Evolutionary conservation across 2,797 vertebrate genomes (phyloP).

Genomic region (Darevskia mixta): DNA sequence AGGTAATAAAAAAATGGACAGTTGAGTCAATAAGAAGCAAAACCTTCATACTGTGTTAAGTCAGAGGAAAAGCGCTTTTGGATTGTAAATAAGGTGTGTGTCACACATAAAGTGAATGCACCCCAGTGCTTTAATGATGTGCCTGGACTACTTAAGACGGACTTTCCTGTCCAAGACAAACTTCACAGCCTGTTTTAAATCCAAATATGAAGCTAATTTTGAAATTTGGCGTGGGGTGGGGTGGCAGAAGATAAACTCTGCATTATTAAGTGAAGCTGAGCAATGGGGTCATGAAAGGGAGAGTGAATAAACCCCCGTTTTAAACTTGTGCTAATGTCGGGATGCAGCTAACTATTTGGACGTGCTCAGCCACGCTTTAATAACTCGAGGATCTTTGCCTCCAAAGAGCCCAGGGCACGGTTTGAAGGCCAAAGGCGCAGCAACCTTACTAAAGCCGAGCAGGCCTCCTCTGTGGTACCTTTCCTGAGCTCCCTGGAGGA

Average conservation of each 20-base stretch:
- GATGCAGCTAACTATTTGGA: slow-evolving; percentile 45
- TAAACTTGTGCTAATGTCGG: slow-evolving; percentile 59
- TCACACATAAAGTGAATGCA: slow-evolving; percentile 52
- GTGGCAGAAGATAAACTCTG: slow-evolving; percentile 59
- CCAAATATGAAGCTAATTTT: slow-evolving; percentile 43
- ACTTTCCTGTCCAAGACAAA: slow-evolving; percentile 61
- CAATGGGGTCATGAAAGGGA: slow-evolving; percentile 24
- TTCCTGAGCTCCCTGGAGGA: not conserved
- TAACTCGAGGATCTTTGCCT: not conserved
- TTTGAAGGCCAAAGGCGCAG: not conserved
- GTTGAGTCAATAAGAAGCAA: slow-evolving; percentile 89
- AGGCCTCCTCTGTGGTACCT: not conserved
- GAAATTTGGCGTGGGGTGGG: slow-evolving; percentile 59
- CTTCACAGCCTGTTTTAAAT: not conserved
- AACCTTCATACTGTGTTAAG: slow-evolving; percentile 99
- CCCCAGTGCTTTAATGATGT: slow-evolving; percentile 54
- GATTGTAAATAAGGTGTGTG: slow-evolving; percentile 44
- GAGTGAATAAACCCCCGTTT: slow-evolving; percentile 51
- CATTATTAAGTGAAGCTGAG: slow-evolving; percentile 59
- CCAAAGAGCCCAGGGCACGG: not conserved
- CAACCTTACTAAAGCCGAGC: not conserved
- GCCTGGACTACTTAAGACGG: slow-evolving; percentile 70
- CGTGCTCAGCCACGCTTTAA: not conserved
- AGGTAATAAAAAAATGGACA: slow-evolving; percentile 93
- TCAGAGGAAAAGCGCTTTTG: slow-evolving; percentile 66